phyloP scores from a whole-genome alignment of 2,797 vertebrate species.

The Lates japonicus region DNA sequence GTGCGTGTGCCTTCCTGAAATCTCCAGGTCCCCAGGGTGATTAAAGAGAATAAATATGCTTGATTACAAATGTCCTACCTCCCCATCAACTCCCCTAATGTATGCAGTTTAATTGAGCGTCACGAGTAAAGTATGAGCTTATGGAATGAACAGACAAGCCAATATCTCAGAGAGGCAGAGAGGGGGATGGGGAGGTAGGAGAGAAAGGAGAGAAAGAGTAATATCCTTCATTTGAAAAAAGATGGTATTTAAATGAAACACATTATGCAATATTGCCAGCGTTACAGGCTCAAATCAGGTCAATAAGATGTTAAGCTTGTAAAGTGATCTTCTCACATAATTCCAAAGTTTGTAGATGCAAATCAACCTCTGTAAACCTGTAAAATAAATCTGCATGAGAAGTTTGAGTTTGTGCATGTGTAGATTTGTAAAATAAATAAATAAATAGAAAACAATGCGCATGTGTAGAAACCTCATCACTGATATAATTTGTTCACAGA shows the following conservation, averaged over 20 bases:
- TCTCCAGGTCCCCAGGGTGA: conserved; percentile 86
- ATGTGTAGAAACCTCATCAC: no score
- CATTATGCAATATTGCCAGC: conserved; percentile 41
- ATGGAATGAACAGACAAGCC: conserved; percentile 82
- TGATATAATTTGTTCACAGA: no score
- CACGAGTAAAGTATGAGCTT: conserved; percentile 86
- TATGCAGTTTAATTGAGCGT: conserved; percentile 89
- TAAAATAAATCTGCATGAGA: not conserved
- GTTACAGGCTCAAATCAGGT: not conserved
- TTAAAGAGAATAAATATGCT: conserved; percentile 89
- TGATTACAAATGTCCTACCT: conserved; percentile 88
- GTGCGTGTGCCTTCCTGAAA: conserved; percentile 67
- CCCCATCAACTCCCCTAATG: conserved; percentile 85
- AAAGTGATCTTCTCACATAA: not conserved
- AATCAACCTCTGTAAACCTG: not conserved
- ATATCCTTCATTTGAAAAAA: conserved; percentile 57
- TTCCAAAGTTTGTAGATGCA: not conserved
- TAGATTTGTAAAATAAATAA: no score
- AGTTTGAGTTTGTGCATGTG: not conserved
- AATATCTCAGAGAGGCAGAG: conserved; percentile 75
- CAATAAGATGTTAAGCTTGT: not conserved
- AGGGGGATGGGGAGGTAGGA: conserved; percentile 18
- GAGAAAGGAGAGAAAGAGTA: conserved; percentile 28
- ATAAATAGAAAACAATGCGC: no score
- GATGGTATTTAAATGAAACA: conserved; percentile 62